Base-by-base conservation (phyloP, 2,888 invertebrate genomes). In the Spilarctia lutea region DNA sequence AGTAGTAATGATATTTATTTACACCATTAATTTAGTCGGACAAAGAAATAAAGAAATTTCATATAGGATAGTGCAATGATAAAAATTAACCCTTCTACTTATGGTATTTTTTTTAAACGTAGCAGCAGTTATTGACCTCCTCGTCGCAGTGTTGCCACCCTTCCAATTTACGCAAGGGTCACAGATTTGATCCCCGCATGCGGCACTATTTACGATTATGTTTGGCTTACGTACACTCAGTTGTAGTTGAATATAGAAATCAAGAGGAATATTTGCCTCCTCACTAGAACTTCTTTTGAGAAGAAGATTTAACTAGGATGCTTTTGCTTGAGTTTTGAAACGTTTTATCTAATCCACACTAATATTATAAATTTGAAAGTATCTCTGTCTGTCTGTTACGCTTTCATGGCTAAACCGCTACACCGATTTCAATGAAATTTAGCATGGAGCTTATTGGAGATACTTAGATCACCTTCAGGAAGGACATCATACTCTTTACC, bases 81-180 rank as follows among this genome's bases (percentile, higher is more conserved):
- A 10, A 56, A 56, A 8, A 30, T 6, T 63, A 27, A 63, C 27
- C 30, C 63, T 16, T 30, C 27, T 60, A 60, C 27, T 30, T 16
- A 16, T 30, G 30, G 16, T 3, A 63, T 6, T 30, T 63, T 30
- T 30, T 27, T 60, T 13, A 63, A 52, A 71, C n/a, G 16, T 45
- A 27, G 70, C 70, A 42, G 24, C 33, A 56, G 66, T 72, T 72
- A 66, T 66, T 72, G 72, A 66, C 66, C 56, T 66, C 11, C 24
- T 56, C 18, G 27, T 35, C 35, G 33, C n/a, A 39, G 20, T 11
- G 30, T 63, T 52, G 48, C 52, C 71, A 65, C 71, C 66, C 56
- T 52, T 66, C 20, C 35, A 24, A 39, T 35, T 27, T 35, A 56
- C 42, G 63, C 63, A 71, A 35, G 71, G 71, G 71, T 71, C 33